A percentile compares a stretch with the other conserved stretches of the same genome.
Conservation (phyloP, 2,113 vertebrate genomes). For the Dolichotis patagonum region DNA sequence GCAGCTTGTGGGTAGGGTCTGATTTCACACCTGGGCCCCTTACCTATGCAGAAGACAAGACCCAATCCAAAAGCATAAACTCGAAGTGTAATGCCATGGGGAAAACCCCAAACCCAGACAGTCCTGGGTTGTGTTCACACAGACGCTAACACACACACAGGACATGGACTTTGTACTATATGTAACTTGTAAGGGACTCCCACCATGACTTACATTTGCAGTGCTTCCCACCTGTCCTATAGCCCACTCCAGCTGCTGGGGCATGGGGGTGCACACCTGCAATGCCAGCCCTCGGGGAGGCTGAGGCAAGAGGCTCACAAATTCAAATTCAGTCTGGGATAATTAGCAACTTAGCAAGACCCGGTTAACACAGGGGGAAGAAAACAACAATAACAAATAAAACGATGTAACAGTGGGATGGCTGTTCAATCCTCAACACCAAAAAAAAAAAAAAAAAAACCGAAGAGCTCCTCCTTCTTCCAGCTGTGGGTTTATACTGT, state of each 20-base stretch:
- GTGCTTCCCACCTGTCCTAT: too few species aligned
- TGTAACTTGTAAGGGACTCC: background rate
- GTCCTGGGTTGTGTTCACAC: background rate
- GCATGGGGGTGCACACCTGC: background rate
- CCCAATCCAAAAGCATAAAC: background rate
- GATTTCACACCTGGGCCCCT: background rate
- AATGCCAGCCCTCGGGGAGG: background rate
- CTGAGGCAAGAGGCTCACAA: background rate
- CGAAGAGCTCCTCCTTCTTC: background rate
- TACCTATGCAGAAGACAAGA: background rate
- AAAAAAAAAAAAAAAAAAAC: background rate
- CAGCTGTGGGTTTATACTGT: background rate
- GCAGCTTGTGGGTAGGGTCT: background rate
- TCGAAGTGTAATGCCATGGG: background rate
- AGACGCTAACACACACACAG: background rate
- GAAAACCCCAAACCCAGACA: background rate
- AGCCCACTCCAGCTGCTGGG: background rate
- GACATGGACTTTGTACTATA: background rate
- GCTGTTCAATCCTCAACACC: background rate
- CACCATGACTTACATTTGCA: too few species aligned
- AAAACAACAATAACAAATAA: background rate
- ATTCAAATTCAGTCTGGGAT: background rate
- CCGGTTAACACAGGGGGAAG: too few species aligned
- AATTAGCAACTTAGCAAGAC: background rate
- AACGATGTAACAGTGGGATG: background rate